phyloP scores from a whole-genome alignment of 2,113 vertebrate genomes.

The Oxyura jamaicensis region DNA sequence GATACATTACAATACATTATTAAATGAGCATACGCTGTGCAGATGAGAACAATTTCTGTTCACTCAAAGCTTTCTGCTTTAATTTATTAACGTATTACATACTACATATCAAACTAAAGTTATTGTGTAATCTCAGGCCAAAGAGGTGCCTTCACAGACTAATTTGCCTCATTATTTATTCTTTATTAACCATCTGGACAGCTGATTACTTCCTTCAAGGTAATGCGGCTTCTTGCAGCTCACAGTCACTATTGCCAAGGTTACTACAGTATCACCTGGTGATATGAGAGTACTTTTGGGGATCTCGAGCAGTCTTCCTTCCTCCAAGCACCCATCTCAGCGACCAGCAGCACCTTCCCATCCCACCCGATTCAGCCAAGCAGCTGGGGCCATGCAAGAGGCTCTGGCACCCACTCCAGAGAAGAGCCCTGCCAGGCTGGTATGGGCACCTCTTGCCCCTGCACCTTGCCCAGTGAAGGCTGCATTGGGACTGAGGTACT shows the following conservation, averaged over 20 bases:
- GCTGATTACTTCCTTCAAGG: not conserved
- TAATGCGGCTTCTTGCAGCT: not conserved
- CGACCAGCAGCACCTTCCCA: not conserved
- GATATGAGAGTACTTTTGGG: not conserved
- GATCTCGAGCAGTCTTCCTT: not conserved
- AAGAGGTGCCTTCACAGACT: not conserved
- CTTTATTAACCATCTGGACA: not conserved
- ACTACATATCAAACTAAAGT: not conserved
- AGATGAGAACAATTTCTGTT: not conserved
- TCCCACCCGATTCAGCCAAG: not conserved
- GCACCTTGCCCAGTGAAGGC: not conserved
- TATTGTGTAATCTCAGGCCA: not conserved
- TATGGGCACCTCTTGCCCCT: not conserved
- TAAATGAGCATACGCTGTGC: not conserved
- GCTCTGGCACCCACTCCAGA: not conserved
- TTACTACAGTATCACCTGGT: not conserved
- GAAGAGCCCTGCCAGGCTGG: not conserved
- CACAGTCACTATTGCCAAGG: not conserved
- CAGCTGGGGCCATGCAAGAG: not conserved
- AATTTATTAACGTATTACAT: not conserved
- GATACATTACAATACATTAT: not conserved
- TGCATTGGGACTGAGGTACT: not conserved
- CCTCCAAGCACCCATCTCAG: not conserved
- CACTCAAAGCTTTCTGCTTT: not conserved
- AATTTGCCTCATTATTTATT: not conserved